Conservation (phyloP, 2,113 vertebrate genomes). For the Zeus faber region DNA sequence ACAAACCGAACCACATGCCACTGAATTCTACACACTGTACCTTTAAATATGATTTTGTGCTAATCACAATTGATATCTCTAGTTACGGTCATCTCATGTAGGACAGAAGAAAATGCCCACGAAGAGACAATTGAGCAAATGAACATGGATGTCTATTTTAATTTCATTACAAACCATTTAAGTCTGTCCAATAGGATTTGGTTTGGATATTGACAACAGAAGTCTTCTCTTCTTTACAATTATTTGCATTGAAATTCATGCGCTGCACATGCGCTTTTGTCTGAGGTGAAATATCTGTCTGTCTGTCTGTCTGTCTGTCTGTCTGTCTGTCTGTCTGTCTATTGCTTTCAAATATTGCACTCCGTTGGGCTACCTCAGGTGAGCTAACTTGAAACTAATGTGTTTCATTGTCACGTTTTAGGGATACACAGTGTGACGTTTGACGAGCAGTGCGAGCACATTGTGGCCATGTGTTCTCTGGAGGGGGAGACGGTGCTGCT, state of each 20-base stretch:
- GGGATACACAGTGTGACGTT: slow-evolving; percentile 94
- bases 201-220: too few species aligned
- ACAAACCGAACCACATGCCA: too few species aligned
- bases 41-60: too few species aligned
- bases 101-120: not conserved
- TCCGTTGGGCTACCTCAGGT: too few species aligned
- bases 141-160: not conserved
- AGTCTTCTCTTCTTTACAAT: not conserved
- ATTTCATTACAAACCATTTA: not conserved
- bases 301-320: slow-evolving; percentile 13
- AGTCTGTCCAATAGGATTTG: not conserved
- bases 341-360: not conserved
- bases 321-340: slow-evolving; percentile 13
- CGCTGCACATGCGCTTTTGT: too few species aligned
- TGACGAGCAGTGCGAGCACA: slow-evolving; percentile 85
- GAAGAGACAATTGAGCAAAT: not conserved
- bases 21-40: too few species aligned
- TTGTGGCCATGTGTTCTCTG: slow-evolving; percentile 91
- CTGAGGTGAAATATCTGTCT: too few species aligned
- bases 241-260: too few species aligned
- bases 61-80: not conserved
- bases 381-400: not conserved
- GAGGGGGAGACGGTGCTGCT: slow-evolving; percentile 92
- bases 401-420: slow-evolving; percentile 52
- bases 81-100: not conserved